These are phyloP conservation scores for Hyperoodon ampullatus DNA, from an alignment of 2,113 vertebrate species.

Conservation along the genomic window DNA sequence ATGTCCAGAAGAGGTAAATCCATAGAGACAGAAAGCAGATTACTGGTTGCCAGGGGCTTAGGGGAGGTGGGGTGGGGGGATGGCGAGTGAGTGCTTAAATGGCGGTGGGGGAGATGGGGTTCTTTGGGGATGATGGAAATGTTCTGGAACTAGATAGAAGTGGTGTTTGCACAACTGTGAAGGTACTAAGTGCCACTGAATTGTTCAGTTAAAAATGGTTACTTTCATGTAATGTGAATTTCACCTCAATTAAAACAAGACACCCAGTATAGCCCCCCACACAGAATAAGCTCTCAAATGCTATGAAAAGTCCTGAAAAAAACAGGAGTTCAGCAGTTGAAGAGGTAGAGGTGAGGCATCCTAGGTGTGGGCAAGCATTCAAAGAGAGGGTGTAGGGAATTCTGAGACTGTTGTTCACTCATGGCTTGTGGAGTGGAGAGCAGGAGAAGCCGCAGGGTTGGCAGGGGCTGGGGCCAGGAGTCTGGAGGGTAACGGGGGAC, in stretches of 20 bases:
- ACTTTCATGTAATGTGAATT: not conserved
- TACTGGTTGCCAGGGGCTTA: not conserved
- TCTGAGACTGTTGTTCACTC: not conserved
- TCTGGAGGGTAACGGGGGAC: not conserved
- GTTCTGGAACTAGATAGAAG: not conserved
- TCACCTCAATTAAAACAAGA: slow-evolving; percentile 5
- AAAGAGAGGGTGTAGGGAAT: not conserved
- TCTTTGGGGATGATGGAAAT: not conserved
- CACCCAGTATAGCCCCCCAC: not conserved
- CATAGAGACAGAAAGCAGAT: not conserved
- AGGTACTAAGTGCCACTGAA: not conserved
- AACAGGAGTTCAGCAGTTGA: not conserved
- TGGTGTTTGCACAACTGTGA: not conserved
- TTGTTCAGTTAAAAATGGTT: not conserved
- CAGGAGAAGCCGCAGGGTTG: not conserved
- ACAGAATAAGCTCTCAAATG: not conserved
- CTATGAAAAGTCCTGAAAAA: not conserved
- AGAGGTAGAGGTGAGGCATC: not conserved
- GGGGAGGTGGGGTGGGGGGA: accelerated
- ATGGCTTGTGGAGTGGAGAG: not conserved
- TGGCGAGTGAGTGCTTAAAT: not conserved
- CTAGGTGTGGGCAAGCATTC: not conserved
- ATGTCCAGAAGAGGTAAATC: not conserved
- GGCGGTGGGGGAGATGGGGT: not conserved
- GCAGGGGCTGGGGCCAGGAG: not conserved